phyloP scores from a whole-genome alignment of 2,888 invertebrate species.

The Synanthedon andrenaeformis region DNA sequence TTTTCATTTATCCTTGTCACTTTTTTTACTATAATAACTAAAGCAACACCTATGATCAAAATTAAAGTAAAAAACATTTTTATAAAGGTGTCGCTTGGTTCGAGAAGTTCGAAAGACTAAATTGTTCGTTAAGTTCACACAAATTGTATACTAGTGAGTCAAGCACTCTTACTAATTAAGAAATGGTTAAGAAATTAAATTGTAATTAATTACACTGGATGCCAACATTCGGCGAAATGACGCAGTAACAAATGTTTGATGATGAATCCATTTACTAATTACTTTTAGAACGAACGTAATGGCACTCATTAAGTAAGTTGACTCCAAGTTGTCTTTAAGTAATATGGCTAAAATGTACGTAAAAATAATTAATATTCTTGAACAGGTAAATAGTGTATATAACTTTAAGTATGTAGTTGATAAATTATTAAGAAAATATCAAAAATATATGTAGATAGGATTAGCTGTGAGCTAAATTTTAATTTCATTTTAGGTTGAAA shows the following conservation, averaged over 20 bases:
- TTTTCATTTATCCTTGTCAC: slow-evolving; percentile 9
- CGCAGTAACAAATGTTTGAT: neutral
- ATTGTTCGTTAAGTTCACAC: too few species aligned
- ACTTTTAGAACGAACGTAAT: neutral
- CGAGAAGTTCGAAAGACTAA: too few species aligned
- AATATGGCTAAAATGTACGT: too few species aligned
- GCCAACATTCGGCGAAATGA: neutral
- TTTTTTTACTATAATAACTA: neutral
- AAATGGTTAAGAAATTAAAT: neutral
- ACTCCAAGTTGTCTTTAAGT: neutral
- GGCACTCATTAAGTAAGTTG: neutral
- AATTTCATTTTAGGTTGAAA: too few species aligned
- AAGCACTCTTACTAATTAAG: too few species aligned
- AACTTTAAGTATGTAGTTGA: too few species aligned
- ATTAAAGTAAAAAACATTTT: neutral
- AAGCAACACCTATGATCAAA: neutral
- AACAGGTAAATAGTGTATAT: too few species aligned
- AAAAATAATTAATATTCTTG: too few species aligned
- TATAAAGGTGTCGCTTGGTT: neutral
- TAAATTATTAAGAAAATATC: too few species aligned
- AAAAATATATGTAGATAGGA: too few species aligned
- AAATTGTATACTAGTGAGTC: too few species aligned
- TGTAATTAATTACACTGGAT: neutral
- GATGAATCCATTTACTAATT: neutral
- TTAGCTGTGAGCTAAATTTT: too few species aligned